Evolutionary conservation across 2,797 vertebrate genomes (phyloP), one percentile per base, ranked within the genome.

Genomic region (Muraenolepis orangiensis): DNA sequence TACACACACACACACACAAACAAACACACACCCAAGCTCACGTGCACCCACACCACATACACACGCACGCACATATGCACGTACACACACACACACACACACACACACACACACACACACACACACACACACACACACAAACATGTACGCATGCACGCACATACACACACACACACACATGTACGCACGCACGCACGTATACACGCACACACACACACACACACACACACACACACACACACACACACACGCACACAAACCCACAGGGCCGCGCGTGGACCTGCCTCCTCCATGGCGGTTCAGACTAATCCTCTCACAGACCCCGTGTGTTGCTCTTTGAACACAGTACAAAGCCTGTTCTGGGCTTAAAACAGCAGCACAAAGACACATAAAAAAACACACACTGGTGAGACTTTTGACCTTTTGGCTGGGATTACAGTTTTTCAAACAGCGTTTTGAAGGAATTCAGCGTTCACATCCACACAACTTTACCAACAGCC

Each of bases 291-390:
- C 86, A 77, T 86, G 90, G 87, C 89, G 90, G 91, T 90, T 91
- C 86, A 91, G 88, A 90, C 90, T 93, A 93, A 93, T 93, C 91
- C 91, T 91, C 90, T 94, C 92, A 90, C 89, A 93, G 89, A 92
- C 93, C 90, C 91, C 91, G 92, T 84, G 77, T 88, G 90, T 85
- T 88, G 90, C 90, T 91, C 91, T 93, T 94, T 94, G 90, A 93
- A 92, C 87, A 70, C 78, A 90, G 88, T 92, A 93, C 92, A 93
- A 93, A 93, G 92, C 85, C 78, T 92, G 88, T 91, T 87, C 83
- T 86, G 88, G 88, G 89, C 87, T 92, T 91, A 90, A 92, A 93
- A 91, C 89, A 90, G 90, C 88, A 87, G 85, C 89, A 91, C 88
- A 93, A 90, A 92, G 90, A 91, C 88, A 90, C 85, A 90, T 90